phyloP scores from a whole-genome alignment of 2,113 vertebrate species.

The Catharus fuscescens region DNA sequence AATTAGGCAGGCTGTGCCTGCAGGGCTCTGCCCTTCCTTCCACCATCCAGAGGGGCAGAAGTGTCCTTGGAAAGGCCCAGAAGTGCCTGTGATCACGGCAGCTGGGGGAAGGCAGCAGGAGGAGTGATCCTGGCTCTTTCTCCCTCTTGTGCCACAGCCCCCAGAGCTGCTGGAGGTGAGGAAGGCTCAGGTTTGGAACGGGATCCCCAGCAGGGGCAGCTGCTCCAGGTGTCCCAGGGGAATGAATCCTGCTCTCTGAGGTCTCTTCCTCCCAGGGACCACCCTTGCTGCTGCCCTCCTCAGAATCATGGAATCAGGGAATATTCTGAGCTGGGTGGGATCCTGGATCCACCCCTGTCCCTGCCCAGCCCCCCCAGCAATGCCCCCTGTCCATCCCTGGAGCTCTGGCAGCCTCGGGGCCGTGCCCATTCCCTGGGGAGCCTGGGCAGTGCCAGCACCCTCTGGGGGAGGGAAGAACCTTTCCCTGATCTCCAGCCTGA shows the following conservation, averaged over 20 bases:
- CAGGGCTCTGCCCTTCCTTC: not conserved
- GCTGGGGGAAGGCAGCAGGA: not conserved
- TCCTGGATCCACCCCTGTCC: accelerated
- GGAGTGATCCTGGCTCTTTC: not conserved
- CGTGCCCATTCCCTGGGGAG: not conserved
- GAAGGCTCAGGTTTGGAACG: not conserved
- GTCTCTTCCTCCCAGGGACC: not conserved
- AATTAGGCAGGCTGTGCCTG: not conserved
- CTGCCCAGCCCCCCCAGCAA: not conserved
- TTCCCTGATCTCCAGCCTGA: not conserved
- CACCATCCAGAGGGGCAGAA: not conserved
- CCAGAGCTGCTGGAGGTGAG: not conserved
- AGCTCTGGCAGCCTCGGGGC: not conserved
- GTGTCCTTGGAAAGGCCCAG: not conserved
- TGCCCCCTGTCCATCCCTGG: not conserved
- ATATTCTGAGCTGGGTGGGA: not conserved
- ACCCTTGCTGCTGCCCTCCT: not conserved
- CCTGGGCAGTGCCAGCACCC: not conserved
- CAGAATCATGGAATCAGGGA: not conserved
- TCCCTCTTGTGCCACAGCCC: not conserved
- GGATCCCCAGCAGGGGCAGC: not conserved
- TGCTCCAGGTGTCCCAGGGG: not conserved
- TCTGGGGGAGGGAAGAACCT: not conserved
- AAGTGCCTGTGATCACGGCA: accelerated
- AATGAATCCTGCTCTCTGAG: accelerated